Conservation (phyloP, 2,797 vertebrate species). For the Chaenodraco wilsoni region DNA sequence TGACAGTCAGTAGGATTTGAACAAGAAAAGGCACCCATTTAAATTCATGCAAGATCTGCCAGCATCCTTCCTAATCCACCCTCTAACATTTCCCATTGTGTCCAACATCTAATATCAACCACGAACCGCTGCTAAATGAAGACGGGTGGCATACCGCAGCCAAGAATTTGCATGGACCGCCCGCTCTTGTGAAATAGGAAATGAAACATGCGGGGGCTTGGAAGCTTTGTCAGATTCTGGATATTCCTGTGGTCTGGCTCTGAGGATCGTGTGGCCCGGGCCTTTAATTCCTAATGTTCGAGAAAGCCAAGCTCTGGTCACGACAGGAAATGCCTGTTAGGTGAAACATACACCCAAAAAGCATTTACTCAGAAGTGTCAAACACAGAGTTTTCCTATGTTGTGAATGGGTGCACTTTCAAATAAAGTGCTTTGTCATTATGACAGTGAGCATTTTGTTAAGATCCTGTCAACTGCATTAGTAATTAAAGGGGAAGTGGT, state of each 20-base stretch:
- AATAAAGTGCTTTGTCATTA: slow-evolving; percentile 44
- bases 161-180: slow-evolving; percentile 69
- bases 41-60: slow-evolving; percentile 61
- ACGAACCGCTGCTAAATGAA: slow-evolving; percentile 61
- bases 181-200: slow-evolving; percentile 78
- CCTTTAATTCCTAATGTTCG: slow-evolving; percentile 70
- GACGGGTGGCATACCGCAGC: slow-evolving; percentile 61
- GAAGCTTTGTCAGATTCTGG: slow-evolving; percentile 63
- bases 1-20: slow-evolving; percentile 58
- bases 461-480: slow-evolving; percentile 9
- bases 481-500: neutral
- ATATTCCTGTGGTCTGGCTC: slow-evolving; percentile 79
- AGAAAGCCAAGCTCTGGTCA: slow-evolving; percentile 73
- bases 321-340: slow-evolving; percentile 78
- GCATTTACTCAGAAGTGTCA: slow-evolving; percentile 58
- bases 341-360: slow-evolving; percentile 70
- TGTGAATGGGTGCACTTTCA: slow-evolving; percentile 2
- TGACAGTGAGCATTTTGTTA: slow-evolving; percentile 13
- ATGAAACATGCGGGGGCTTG: slow-evolving; percentile 69
- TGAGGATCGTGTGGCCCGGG: slow-evolving; percentile 59
- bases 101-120: slow-evolving; percentile 71
- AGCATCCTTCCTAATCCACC: slow-evolving; percentile 57
- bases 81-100: slow-evolving; percentile 63
- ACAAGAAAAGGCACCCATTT: slow-evolving; percentile 63
- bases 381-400: slow-evolving; percentile 38